phyloP scores from a whole-genome alignment of 2,797 vertebrate species.

The Macropodus opercularis region DNA sequence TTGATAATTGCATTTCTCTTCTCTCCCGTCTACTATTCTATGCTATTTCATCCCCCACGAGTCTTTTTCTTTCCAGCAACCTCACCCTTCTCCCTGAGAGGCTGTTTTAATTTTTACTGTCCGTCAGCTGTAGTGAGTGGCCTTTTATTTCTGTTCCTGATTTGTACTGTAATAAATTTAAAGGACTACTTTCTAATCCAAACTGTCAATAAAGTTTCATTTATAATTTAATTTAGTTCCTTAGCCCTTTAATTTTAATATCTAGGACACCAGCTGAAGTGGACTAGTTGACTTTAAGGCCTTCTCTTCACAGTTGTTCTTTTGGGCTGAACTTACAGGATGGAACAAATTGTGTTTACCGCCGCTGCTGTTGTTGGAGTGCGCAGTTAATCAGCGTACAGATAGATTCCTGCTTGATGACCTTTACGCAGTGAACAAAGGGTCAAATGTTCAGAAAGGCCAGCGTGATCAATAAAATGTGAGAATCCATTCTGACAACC shows the following conservation, averaged over 20 bases:
- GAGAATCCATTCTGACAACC: slow-evolving; percentile 13
- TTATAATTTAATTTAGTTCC: slow-evolving; percentile 35
- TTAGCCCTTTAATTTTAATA: background rate
- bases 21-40: slow-evolving; percentile 17
- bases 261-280: background rate
- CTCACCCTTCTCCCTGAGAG: slow-evolving; percentile 29
- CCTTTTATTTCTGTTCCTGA: slow-evolving; percentile 69
- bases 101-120: slow-evolving; percentile 43
- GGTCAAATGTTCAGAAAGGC: slow-evolving; percentile 28
- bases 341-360: background rate
- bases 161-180: slow-evolving; percentile 68
- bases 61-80: slow-evolving; percentile 9
- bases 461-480: slow-evolving; percentile 25
- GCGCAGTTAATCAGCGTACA: slow-evolving; percentile 17
- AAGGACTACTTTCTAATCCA: slow-evolving; percentile 74
- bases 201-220: slow-evolving; percentile 79
- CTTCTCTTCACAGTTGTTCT: background rate
- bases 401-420: slow-evolving; percentile 5
- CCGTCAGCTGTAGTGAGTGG: slow-evolving; percentile 64
- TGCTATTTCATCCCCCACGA: slow-evolving; percentile 17
- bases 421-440: slow-evolving; percentile 5
- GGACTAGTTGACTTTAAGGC: background rate
- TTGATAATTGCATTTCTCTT: slow-evolving; percentile 50
- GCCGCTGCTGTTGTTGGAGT: slow-evolving; percentile 5
- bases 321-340: slow-evolving; percentile 7